phyloP scores from a whole-genome alignment of 2,113 vertebrate species.

The Platysteira castanea region DNA sequence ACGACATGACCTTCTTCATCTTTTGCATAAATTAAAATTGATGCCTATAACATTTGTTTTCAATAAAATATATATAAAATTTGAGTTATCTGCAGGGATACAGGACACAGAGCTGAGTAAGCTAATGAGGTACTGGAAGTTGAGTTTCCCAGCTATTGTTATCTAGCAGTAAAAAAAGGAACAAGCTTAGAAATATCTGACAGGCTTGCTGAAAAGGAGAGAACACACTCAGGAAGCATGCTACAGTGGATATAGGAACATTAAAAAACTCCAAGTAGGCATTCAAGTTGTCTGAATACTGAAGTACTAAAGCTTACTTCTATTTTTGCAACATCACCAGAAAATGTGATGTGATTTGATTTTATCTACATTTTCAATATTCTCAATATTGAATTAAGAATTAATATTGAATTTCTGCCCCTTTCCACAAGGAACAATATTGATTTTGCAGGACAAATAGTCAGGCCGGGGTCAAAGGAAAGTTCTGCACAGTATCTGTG shows the following conservation, averaged over 20 bases:
- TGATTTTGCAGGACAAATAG: slow-evolving; percentile 7
- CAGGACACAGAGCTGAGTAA: neutral
- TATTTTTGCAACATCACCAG: neutral
- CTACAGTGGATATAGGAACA: neutral
- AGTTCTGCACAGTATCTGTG: neutral
- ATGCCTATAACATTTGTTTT: slow-evolving; percentile 15
- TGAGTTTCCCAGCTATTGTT: neutral
- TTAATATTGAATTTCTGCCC: slow-evolving; percentile 2
- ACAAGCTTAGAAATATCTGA: slow-evolving; percentile 13
- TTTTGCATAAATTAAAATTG: slow-evolving; percentile 11
- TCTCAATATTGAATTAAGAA: slow-evolving; percentile 14
- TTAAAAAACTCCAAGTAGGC: neutral
- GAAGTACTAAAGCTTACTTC: neutral
- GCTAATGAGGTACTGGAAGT: slow-evolving; percentile 6
- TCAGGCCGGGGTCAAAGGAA: neutral
- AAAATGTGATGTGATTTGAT: neutral
- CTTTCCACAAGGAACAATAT: neutral
- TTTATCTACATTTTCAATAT: slow-evolving; percentile 32
- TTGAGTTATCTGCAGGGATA: slow-evolving; percentile 7
- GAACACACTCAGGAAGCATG: neutral
- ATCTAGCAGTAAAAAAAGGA: neutral
- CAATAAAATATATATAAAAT: neutral
- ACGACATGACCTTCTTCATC: neutral
- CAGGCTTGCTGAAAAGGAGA: slow-evolving; percentile 3
- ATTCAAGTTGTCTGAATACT: neutral